A percentile compares a stretch with the other conserved stretches of the same genome.
Evolutionary conservation across 2,888 invertebrate genomes (phyloP).

Genomic region (Cabera pusaria): DNA sequence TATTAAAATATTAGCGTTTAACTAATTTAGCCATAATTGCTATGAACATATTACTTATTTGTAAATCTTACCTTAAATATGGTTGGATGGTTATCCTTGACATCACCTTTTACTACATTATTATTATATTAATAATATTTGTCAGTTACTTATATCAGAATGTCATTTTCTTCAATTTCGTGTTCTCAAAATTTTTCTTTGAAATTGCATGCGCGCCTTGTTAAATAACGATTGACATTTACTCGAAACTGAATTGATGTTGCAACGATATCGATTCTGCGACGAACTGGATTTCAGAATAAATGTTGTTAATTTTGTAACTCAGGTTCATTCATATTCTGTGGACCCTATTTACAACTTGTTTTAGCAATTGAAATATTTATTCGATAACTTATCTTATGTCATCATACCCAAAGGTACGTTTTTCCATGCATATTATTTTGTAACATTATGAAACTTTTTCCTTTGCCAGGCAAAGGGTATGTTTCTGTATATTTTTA

Average conservation of each 20-base stretch:
- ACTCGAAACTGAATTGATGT: constrained; percentile 39
- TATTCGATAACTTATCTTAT: not conserved
- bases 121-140: too few species aligned
- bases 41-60: constrained; percentile 5
- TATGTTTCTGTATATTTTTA: too few species aligned
- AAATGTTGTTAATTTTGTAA: constrained; percentile 26
- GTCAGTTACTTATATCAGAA: too few species aligned
- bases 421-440: too few species aligned
- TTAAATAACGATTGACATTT: constrained; percentile 69
- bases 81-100: constrained; percentile 1
- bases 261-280: constrained; percentile 37
- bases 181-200: constrained; percentile 20
- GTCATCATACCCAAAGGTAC: too few species aligned
- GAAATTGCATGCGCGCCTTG: constrained; percentile 27
- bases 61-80: constrained; percentile 4
- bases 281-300: constrained; percentile 30
- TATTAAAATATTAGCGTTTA: too few species aligned
- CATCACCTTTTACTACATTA: too few species aligned
- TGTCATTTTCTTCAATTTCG: constrained; percentile 17
- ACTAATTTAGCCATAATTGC: constrained; percentile 11
- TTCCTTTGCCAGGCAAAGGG: too few species aligned
- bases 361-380: constrained; percentile 1
- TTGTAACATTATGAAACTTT: too few species aligned
- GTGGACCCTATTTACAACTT: constrained; percentile 6
- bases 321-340: constrained; percentile 26